A percentile compares a stretch with the other conserved stretches of the same genome.
phyloP scores from a whole-genome alignment of 2,888 invertebrate genomes.

The Sylvicola fuscatus region DNA sequence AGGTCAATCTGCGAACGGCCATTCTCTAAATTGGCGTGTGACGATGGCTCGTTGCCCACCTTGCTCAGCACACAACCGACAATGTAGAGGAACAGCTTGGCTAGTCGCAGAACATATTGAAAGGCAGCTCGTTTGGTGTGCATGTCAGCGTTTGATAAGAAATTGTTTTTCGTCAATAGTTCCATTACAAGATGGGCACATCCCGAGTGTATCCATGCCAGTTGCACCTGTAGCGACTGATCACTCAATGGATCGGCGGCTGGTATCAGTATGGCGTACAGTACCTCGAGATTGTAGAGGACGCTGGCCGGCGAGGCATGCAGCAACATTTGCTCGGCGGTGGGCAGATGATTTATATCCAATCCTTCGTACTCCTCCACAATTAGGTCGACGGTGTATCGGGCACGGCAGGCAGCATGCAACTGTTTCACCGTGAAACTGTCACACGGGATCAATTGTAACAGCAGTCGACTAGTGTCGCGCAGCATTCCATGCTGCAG shows the following conservation, averaged over 20 bases:
- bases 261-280: conserved; percentile 84
- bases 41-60: conserved; percentile 32
- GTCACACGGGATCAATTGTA: conserved; percentile 25
- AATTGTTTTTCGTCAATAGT: conserved; percentile 68
- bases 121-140: conserved; percentile 62
- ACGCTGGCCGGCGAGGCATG: conserved; percentile 52
- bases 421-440: conserved; percentile 25
- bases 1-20: conserved; percentile 33
- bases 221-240: conserved; percentile 33
- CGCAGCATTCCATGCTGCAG: conserved; percentile 59
- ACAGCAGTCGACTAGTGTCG: conserved; percentile 36
- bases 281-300: conserved; percentile 54
- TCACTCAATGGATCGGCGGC: conserved; percentile 63
- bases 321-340: conserved; percentile 44
- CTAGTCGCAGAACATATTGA: conserved; percentile 67
- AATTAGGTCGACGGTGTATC: conserved; percentile 3
- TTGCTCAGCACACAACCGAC: conserved; percentile 59
- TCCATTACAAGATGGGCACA: conserved; percentile 45
- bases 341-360: conserved; percentile 9
- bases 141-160: conserved; percentile 58
- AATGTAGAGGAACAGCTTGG: conserved; percentile 73
- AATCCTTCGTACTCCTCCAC: neutral
- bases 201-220: conserved; percentile 37
- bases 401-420: conserved; percentile 17
- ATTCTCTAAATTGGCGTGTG: conserved; percentile 14